A percentile compares a stretch with the other conserved stretches of the same genome.
Evolutionary conservation across 2,113 vertebrate genomes (phyloP).

Genomic region (Hyperopisus bebe): DNA sequence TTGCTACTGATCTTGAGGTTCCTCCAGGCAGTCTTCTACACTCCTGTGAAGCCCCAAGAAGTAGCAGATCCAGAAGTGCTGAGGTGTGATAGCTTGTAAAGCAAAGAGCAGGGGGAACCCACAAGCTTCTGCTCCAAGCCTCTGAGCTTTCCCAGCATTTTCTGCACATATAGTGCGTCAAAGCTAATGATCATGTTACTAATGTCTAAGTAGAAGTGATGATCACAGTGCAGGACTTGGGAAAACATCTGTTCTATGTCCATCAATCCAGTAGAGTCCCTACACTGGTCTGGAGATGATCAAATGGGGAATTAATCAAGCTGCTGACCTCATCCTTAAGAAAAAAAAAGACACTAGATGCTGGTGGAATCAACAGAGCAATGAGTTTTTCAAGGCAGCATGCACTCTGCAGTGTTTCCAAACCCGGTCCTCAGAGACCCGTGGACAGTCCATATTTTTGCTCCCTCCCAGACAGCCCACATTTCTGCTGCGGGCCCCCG

Average conservation of each 20-base stretch:
- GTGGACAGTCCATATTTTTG: not conserved
- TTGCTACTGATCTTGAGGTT: constrained; percentile 20
- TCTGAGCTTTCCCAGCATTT: not conserved
- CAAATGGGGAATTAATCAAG: not conserved
- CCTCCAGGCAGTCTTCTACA: not conserved
- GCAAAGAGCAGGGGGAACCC: not conserved
- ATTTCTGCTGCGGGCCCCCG: not conserved
- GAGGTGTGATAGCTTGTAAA: not conserved
- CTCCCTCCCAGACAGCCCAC: not conserved
- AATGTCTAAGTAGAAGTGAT: not conserved
- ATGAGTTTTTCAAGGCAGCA: not conserved
- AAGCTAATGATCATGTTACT: not conserved
- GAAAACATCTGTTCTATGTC: not conserved
- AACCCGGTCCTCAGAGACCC: not conserved
- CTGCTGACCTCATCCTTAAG: not conserved
- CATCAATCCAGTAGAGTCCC: not conserved
- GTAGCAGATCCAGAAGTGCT: not conserved
- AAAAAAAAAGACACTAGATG: no score
- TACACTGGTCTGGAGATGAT: not conserved
- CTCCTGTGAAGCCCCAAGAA: not conserved
- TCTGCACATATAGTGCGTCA: not conserved
- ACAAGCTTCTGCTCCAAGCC: not conserved
- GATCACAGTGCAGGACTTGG: not conserved
- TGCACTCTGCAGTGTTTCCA: not conserved
- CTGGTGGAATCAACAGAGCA: not conserved